A percentile compares a stretch with the other conserved stretches of the same genome.
Conservation (phyloP, 2,888 invertebrate genomes). For the Copidosoma aretas region DNA sequence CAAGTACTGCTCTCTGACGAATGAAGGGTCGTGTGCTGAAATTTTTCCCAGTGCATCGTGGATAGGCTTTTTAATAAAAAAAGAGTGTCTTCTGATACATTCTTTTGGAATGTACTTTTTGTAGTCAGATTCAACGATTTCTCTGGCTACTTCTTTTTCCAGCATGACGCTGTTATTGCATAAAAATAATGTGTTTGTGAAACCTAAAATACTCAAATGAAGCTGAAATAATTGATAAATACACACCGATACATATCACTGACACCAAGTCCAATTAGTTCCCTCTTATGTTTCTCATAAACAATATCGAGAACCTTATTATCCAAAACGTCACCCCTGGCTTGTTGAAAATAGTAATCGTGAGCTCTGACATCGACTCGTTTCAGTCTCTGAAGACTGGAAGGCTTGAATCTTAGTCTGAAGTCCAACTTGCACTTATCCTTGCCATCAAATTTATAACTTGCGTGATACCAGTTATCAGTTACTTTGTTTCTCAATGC, state of each 20-base stretch:
- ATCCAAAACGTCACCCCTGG: slow-evolving; percentile 79
- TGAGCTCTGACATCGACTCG: slow-evolving; percentile 78
- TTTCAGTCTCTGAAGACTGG: slow-evolving; percentile 69
- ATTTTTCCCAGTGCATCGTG: slow-evolving; percentile 70
- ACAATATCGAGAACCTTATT: slow-evolving; percentile 81
- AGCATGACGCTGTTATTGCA: slow-evolving; percentile 69
- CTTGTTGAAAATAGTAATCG: slow-evolving; percentile 87
- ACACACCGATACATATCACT: slow-evolving; percentile 77
- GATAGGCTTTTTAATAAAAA: slow-evolving; percentile 80
- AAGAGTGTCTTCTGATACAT: slow-evolving; percentile 75
- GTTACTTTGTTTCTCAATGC: slow-evolving; percentile 72
- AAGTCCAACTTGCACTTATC: slow-evolving; percentile 72
- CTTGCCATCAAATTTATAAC: slow-evolving; percentile 65
- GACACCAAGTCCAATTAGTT: slow-evolving; percentile 83
- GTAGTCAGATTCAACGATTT: slow-evolving; percentile 77
- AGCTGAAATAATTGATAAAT: slow-evolving; percentile 1
- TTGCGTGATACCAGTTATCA: slow-evolving; percentile 75
- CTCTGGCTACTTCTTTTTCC: slow-evolving; percentile 74
- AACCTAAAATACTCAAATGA: slow-evolving; percentile 3
- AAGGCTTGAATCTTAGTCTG: slow-evolving; percentile 81
- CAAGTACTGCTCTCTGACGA: slow-evolving; percentile 81
- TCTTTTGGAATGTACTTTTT: slow-evolving; percentile 84
- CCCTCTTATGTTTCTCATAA: slow-evolving; percentile 78
- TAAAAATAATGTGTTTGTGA: background rate
- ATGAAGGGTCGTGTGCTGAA: slow-evolving; percentile 71